Conservation (phyloP, 2,797 vertebrate species). For the Brotula barbata region DNA sequence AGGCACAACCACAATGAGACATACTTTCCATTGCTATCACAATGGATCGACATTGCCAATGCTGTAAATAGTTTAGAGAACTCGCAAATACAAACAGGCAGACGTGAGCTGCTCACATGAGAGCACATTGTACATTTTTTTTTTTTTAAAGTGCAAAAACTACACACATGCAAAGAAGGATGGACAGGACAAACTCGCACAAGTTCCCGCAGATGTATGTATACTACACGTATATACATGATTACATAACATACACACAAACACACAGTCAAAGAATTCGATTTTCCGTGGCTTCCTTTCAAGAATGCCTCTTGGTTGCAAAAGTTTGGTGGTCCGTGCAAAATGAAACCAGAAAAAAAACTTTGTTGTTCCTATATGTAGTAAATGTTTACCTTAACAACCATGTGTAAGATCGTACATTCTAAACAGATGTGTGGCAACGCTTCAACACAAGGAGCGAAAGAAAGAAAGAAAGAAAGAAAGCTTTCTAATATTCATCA, state of each 20-base stretch:
- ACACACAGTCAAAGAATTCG: constrained; percentile 29
- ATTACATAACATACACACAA: constrained; percentile 9
- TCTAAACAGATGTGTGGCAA: constrained; percentile 16
- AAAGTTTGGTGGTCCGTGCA: constrained; percentile 15
- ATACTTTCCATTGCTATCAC: constrained; percentile 76
- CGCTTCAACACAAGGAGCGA: constrained; percentile 3
- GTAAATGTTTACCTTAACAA: constrained; percentile 10
- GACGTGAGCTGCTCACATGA: constrained; percentile 24
- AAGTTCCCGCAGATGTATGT: constrained; percentile 22
- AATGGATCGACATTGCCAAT: constrained; percentile 69
- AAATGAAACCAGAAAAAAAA: constrained; percentile 21
- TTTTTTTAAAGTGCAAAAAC: constrained; percentile 56
- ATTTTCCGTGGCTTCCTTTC: constrained; percentile 36
- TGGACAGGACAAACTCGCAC: constrained; percentile 21
- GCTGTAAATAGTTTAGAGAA: constrained; percentile 74
- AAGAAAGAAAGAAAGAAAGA: background rate
- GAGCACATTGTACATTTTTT: constrained; percentile 29
- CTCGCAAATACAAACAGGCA: constrained; percentile 61
- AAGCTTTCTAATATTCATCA: background rate
- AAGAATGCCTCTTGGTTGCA: constrained; percentile 12
- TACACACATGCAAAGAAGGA: constrained; percentile 27
- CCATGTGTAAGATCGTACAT: constrained; percentile 8
- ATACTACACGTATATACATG: background rate
- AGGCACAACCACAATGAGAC: constrained; percentile 69
- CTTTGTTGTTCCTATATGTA: constrained; percentile 2